These are phyloP conservation scores for Ptychadena robeensis DNA, from an alignment of 2,797 vertebrate species.

Conservation along the genomic window DNA sequence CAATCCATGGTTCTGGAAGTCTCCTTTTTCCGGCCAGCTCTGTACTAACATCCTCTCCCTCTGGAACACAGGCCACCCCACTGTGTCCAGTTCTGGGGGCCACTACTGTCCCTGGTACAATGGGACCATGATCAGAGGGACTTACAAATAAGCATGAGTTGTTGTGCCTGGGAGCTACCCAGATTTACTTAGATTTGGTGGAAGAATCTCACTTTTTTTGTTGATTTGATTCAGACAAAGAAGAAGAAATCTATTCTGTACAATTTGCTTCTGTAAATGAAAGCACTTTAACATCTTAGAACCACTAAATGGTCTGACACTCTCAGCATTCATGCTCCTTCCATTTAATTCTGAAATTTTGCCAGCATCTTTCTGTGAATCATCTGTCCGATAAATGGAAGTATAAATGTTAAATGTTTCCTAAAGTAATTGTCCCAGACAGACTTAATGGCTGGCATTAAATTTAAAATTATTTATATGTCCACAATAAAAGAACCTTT, in stretches of 20 bases:
- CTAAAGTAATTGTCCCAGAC: slow-evolving; percentile 39
- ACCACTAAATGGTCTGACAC: slow-evolving; percentile 19
- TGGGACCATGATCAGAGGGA: too few relatives aligned
- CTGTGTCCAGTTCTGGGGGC: too few relatives aligned
- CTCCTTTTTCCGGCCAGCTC: too few relatives aligned
- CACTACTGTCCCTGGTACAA: too few relatives aligned
- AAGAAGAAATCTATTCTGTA: slow-evolving; percentile 16
- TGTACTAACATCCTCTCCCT: too few relatives aligned
- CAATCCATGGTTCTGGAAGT: too few relatives aligned
- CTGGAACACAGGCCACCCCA: too few relatives aligned
- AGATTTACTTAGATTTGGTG: too few relatives aligned
- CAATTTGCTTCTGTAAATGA: slow-evolving; percentile 3
- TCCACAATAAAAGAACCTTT: slow-evolving; percentile 13
- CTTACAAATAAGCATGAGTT: too few relatives aligned
- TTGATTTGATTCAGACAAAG: not conserved
- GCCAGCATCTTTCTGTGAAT: slow-evolving; percentile 39
- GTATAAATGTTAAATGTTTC: slow-evolving; percentile 33
- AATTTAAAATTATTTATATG: slow-evolving; percentile 33
- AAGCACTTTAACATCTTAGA: slow-evolving; percentile 23
- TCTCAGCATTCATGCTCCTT: slow-evolving; percentile 30
- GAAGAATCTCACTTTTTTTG: too few relatives aligned
- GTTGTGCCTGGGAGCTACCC: too few relatives aligned
- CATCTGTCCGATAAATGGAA: slow-evolving; percentile 36
- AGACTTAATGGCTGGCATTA: slow-evolving; percentile 28
- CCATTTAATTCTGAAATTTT: slow-evolving; percentile 38